phyloP scores from a whole-genome alignment of 2,113 vertebrate genomes.

The Nyctereutes procyonoides region DNA sequence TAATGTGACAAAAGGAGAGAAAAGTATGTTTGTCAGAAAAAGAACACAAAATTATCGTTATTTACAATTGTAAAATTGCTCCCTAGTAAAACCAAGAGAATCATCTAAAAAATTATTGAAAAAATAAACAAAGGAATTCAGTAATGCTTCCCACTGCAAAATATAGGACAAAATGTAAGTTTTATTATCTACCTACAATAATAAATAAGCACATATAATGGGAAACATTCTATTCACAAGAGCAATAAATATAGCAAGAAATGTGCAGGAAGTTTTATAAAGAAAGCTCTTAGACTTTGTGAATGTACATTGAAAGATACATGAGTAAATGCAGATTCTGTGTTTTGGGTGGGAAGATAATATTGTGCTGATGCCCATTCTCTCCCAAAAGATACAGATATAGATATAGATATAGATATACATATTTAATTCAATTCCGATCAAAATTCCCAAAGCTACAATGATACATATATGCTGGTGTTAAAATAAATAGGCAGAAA shows the following conservation, averaged over 20 bases:
- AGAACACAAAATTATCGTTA: not conserved
- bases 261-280: not conserved
- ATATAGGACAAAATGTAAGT: not conserved
- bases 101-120: not conserved
- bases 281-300: not conserved
- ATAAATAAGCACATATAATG: not conserved
- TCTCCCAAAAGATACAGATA: no score
- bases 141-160: not conserved
- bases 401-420: no score
- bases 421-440: not conserved
- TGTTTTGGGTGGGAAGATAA: not conserved
- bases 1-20: not conserved
- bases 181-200: not conserved
- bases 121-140: not conserved
- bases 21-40: not conserved
- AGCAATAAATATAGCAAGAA: not conserved
- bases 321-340: not conserved
- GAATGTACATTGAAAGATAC: not conserved
- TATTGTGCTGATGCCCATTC: not conserved
- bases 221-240: not conserved
- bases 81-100: not conserved
- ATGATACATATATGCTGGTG: not conserved
- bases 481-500: not conserved
- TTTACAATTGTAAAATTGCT: not conserved
- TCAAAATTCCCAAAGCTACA: not conserved